Percentiles rank a stretch among this genome's conserved stretches.
Evolutionary conservation across 1,140 invertebrate genomes (phyloP).

Genomic region (Drosophila saltans): DNA sequence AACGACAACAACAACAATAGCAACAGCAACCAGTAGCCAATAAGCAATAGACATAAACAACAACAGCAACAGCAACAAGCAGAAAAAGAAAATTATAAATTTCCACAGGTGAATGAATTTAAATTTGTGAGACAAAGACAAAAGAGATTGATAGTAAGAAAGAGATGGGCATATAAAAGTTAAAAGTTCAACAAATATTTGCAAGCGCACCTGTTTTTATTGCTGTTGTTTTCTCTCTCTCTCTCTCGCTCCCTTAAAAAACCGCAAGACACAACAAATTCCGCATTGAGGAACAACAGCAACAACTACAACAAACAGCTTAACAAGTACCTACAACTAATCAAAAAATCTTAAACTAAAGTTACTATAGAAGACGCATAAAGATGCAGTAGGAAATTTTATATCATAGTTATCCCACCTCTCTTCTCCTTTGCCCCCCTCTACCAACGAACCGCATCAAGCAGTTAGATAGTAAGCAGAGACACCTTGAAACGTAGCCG

Average conservation of each 20-base stretch:
- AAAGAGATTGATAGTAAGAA: conserved; percentile 19
- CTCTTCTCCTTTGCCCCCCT: background rate
- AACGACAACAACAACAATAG: conserved; percentile 50
- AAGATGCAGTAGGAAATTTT: conserved; percentile 8
- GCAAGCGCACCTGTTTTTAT: conserved; percentile 51
- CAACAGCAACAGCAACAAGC: conserved; percentile 27
- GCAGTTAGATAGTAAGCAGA: background rate
- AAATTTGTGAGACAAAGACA: conserved; percentile 40
- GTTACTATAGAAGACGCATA: conserved; percentile 10
- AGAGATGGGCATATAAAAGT: conserved; percentile 33
- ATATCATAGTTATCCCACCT: background rate
- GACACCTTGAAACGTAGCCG: conserved; percentile 16
- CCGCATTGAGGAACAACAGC: conserved; percentile 50
- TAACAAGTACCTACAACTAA: background rate
- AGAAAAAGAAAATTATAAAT: conserved; percentile 52
- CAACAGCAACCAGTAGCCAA: conserved; percentile 73
- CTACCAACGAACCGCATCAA: background rate
- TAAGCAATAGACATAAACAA: conserved; percentile 60
- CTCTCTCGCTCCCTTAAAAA: conserved; percentile 16
- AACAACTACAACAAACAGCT: background rate
- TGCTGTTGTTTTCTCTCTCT: conserved; percentile 26
- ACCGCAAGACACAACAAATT: conserved; percentile 41
- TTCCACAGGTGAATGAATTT: conserved; percentile 76
- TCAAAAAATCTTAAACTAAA: conserved; percentile 16
- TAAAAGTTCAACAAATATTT: conserved; percentile 59